Percentiles rank a stretch among this genome's conserved stretches.
These are phyloP conservation scores for Drosophila malerkotliana DNA, from an alignment of 1,140 invertebrate genomes.

Conservation along the genomic window DNA sequence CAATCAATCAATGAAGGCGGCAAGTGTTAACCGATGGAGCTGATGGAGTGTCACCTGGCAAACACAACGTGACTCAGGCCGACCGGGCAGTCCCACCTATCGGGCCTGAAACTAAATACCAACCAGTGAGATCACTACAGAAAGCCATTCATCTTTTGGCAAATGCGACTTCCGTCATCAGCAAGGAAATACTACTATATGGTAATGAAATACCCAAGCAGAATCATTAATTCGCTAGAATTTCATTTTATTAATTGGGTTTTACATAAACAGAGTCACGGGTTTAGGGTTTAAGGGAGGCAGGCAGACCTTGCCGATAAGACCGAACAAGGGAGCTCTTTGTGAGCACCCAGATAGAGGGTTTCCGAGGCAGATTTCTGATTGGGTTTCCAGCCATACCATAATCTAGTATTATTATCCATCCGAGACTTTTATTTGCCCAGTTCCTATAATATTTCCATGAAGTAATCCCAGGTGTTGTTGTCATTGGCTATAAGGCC, in stretches of 20 bases:
- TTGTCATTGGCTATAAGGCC: neutral
- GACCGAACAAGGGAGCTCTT: slow-evolving; percentile 15
- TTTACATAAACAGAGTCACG: slow-evolving; percentile 27
- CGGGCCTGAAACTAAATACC: slow-evolving; percentile 8
- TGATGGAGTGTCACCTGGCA: slow-evolving; percentile 24
- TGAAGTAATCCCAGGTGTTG: slow-evolving; percentile 26
- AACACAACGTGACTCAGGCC: slow-evolving; percentile 45
- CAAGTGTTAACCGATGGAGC: slow-evolving; percentile 3
- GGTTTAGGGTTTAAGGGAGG: neutral
- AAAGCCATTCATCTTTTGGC: slow-evolving; percentile 5
- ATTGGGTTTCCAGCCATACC: no score
- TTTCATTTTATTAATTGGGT: neutral
- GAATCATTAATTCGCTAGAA: neutral
- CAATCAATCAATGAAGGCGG: slow-evolving; percentile 61
- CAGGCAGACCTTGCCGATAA: slow-evolving; percentile 34
- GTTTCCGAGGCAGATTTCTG: neutral
- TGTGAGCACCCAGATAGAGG: slow-evolving; percentile 4
- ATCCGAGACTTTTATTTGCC: slow-evolving; percentile 11
- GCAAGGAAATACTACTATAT: neutral
- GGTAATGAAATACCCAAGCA: neutral
- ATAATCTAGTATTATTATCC: no score
- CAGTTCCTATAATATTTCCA: slow-evolving; percentile 22
- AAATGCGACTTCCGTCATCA: slow-evolving; percentile 23
- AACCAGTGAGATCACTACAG: slow-evolving; percentile 31
- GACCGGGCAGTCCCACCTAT: slow-evolving; percentile 27